Evolutionary conservation across 2,797 vertebrate genomes (phyloP).

Genomic region (Morus bassanus): DNA sequence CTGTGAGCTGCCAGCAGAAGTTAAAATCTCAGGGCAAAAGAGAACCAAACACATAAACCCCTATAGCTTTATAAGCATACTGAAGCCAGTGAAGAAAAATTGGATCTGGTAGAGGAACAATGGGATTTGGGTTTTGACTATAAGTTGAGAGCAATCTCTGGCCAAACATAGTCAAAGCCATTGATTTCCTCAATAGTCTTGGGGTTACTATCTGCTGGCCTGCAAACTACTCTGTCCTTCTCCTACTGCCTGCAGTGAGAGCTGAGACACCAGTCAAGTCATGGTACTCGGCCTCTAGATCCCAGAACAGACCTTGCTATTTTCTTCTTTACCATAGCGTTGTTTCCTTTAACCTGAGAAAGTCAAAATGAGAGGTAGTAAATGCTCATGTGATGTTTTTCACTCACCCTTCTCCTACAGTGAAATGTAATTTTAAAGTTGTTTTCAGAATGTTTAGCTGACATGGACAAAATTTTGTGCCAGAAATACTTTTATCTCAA

Average conservation of each 20-base stretch:
- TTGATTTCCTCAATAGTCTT: not conserved
- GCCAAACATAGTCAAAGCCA: not conserved
- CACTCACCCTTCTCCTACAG: not conserved
- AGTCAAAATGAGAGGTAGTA: not conserved
- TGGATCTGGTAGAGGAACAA: not conserved
- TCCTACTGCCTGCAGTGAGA: not conserved
- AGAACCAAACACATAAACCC: not conserved
- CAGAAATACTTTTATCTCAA: not conserved
- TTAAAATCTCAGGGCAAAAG: not conserved
- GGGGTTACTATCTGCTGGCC: not conserved
- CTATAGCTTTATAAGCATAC: not conserved
- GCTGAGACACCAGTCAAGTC: not conserved
- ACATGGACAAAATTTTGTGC: not conserved
- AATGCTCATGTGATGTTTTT: not conserved
- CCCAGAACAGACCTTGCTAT: not conserved
- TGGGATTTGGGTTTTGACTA: not conserved
- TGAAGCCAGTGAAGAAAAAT: not conserved
- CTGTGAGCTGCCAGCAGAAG: not conserved
- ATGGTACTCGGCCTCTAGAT: not conserved
- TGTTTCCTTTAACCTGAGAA: not conserved
- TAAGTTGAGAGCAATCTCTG: not conserved
- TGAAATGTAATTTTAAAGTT: not conserved
- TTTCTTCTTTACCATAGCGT: not conserved
- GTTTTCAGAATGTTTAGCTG: not conserved
- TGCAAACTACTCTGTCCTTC: not conserved